Evolutionary conservation across 30 jellyfish, hydroid and myxozoan species (phyloP), one percentile per base, ranked within the genome.

Genomic region (Hydractinia symbiolongicarpus): DNA sequence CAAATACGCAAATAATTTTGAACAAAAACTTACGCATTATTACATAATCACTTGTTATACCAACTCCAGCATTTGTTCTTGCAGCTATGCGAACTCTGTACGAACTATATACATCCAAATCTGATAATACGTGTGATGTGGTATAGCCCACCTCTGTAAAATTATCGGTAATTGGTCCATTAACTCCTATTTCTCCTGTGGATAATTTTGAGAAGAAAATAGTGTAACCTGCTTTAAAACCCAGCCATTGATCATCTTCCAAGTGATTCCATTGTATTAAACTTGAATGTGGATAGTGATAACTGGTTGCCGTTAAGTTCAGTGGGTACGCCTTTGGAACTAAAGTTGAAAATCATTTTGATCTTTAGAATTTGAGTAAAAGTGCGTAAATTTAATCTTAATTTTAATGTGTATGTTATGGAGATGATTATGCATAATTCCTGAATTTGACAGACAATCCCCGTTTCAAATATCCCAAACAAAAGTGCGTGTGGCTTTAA

Each of bases 251-350:
- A n/a, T 64, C 52, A 64, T 64, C 74, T 7, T 44, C 52, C 40
- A 64, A n/a, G 40, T 64, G 74, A n/a, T 6, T 51, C 74, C 74
- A 64, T 13, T 4, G 52, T n/a, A 64, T 64, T 64, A 64, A 13
- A 64, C 74, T 64, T 64, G 74, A 64, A 64, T 64, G 40, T 64
- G 74, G 74, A n/a, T 44, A 64, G 19, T 64, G 52, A 4, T n/a
- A 64, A 64, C 74, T 64, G 74, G 74, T n/a, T n/a, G 74, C 74
- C 4, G 74, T 13, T 7, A 64, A 44, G n/a, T 6, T 64, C 8
- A 51, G 19, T 0, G 74, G 74, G 7, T 44, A 44, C 0, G 74
- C 74, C 19, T 44, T 64, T 7, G 74, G 74, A 7, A n/a, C 74
- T 64, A 64, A n/a, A 13, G 19, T 58, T 11, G 19, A 58, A 58